Evolutionary conservation across 2,797 vertebrate genomes (phyloP), one percentile per base, ranked within the genome.

Genomic region (Periparus ater): DNA sequence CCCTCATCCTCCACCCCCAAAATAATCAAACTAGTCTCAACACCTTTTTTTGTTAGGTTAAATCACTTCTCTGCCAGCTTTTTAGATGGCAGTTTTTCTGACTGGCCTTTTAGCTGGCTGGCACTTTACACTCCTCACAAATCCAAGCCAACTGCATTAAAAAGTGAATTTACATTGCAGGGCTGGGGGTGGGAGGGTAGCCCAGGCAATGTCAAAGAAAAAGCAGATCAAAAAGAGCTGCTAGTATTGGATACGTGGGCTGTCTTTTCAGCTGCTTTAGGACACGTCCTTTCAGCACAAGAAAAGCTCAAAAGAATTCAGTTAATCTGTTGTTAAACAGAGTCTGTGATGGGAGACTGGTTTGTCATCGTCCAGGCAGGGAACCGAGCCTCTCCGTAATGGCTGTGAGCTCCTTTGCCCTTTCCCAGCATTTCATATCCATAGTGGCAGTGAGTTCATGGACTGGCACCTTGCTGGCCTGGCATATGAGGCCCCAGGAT

Each of bases 301-400:
- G 82, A 92, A 93, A 95, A 95, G 84, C 93, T 76, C 77, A 20
- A 85, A 89, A 90, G 92, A 92, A 95, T 93, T 87, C 11, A 4
- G 68, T 91, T 93, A 87, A 94, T 95, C 92, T 95, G 88, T 73
- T 94, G 78, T 89, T 92, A 91, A 93, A 85, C 86, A 63, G 83
- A 83, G 58, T 54, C 75, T 87, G 85, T 74, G 74, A 30, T 57
- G 71, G 76, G 66, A 88, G 70, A 79, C 75, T 68, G 86, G 77
- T 92, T 82, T 91, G 63, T 76, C 88, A 70, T 68, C 8, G 0
- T 68, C 58, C 1, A 47, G 50, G 57, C 72, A 67, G 74, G 62
- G 78, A 84, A 36, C 48, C 29, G 75, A 85, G 68, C 68, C 38
- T 72, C 45, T 30, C 63, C 74, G 55, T 34, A 42, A 50, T 17